phyloP scores from a whole-genome alignment of 1,140 invertebrate species.

The Zaprionus kolodkinae region DNA sequence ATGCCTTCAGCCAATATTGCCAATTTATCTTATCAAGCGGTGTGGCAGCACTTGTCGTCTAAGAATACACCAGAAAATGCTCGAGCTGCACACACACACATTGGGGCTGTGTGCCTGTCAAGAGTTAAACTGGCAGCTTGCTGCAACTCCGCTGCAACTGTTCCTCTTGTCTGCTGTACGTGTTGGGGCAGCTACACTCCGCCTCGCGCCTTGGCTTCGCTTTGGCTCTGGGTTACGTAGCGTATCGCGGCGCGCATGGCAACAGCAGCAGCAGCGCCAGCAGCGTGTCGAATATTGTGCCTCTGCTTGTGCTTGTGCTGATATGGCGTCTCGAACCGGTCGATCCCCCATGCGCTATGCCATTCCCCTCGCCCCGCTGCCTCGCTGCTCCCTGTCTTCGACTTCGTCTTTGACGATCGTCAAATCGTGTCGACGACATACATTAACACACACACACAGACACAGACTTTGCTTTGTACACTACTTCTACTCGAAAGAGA shows the following conservation, averaged over 20 bases:
- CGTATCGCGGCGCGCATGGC: slow-evolving; percentile 50
- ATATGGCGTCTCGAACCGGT: slow-evolving; percentile 65
- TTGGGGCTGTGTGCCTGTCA: slow-evolving; percentile 6
- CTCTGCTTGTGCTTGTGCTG: slow-evolving; percentile 29
- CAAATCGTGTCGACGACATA: slow-evolving; percentile 56
- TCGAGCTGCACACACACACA: slow-evolving; percentile 31
- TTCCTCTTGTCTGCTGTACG: slow-evolving; percentile 32
- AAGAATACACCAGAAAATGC: slow-evolving; percentile 55
- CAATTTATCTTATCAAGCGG: slow-evolving; percentile 40
- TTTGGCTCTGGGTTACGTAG: slow-evolving; percentile 1
- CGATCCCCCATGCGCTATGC: slow-evolving; percentile 1
- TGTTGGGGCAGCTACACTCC: slow-evolving; percentile 5
- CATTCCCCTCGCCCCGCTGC: slow-evolving; percentile 7
- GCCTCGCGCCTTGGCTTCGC: slow-evolving; percentile 6
- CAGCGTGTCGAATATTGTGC: background rate
- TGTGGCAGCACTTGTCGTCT: slow-evolving; percentile 17
- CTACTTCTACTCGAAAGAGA: background rate
- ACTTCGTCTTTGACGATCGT: slow-evolving; percentile 48
- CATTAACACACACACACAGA: slow-evolving; percentile 32
- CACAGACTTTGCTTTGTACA: slow-evolving; percentile 1
- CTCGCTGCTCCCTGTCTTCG: slow-evolving; percentile 10
- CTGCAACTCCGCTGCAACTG: slow-evolving; percentile 56
- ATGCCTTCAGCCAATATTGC: slow-evolving; percentile 1
- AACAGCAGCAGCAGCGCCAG: slow-evolving; percentile 36
- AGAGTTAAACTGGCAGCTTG: background rate